Conservation (phyloP, 2,113 vertebrate genomes). For the Gallinago paraguaiae region DNA sequence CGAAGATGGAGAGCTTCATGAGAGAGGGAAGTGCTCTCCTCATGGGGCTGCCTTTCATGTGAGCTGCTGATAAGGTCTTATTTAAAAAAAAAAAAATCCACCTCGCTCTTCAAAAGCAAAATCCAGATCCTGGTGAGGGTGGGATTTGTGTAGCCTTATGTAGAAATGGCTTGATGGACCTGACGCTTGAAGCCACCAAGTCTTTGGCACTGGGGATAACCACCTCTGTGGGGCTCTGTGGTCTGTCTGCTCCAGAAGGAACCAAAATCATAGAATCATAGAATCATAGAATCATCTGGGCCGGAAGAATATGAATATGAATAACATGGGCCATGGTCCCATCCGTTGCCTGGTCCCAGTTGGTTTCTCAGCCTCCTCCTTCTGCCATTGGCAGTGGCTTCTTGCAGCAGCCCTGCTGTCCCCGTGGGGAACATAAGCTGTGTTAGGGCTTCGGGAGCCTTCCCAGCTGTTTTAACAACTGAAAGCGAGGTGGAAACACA, state of each 20-base stretch:
- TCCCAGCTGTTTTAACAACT: not conserved
- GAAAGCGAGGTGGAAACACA: not conserved
- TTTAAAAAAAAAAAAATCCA: not conserved
- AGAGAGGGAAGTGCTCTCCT: not conserved
- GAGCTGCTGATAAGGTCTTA: not conserved
- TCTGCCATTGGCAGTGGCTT: accelerated
- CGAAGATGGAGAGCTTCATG: accelerated
- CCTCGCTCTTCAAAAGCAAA: not conserved
- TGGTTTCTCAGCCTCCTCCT: not conserved
- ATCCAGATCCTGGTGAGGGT: not conserved
- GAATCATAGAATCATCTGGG: too few species aligned
- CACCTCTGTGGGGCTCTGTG: not conserved
- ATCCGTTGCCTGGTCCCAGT: not conserved
- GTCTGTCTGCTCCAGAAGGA: not conserved
- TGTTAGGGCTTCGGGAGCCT: not conserved
- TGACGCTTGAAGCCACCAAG: not conserved
- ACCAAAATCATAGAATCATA: not conserved
- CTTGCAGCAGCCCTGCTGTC: not conserved
- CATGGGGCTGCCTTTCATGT: not conserved
- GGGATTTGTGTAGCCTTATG: not conserved
- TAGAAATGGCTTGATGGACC: not conserved
- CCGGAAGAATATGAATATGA: too few species aligned
- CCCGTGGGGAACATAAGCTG: not conserved
- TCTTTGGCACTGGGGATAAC: not conserved
- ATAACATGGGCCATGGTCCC: too few species aligned